These are phyloP conservation scores for Forbesichthys agassizii DNA, from an alignment of 2,113 vertebrate genomes.

Conservation along the genomic window DNA sequence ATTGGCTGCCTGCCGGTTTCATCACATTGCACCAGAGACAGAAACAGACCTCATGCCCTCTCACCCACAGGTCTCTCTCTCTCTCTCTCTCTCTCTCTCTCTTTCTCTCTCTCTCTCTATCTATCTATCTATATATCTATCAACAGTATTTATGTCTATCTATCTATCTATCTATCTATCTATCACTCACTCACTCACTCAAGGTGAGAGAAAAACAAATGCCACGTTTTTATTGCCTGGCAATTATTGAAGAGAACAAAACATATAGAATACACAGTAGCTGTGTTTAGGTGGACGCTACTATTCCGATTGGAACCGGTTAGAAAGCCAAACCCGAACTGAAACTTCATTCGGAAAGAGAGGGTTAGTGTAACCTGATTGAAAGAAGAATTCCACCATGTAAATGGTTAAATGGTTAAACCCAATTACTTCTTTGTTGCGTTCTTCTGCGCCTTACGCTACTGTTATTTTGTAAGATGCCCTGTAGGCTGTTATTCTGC, in stretches of 20 bases:
- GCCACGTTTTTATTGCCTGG: slow-evolving; percentile 62
- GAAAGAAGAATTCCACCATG: too few relatives aligned
- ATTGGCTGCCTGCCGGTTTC: slow-evolving; percentile 20
- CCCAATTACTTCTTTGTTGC: too few relatives aligned
- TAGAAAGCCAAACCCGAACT: too few relatives aligned
- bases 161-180: neutral
- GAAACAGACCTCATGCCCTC: slow-evolving; percentile 67
- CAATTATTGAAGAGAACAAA: slow-evolving; percentile 62
- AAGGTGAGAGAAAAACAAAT: slow-evolving; percentile 42
- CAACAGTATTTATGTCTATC: neutral
- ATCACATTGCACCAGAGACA: slow-evolving; percentile 17
- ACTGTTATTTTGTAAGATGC: too few relatives aligned
- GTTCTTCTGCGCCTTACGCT: too few relatives aligned
- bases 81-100: slow-evolving; percentile 23
- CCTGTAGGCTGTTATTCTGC: too few relatives aligned
- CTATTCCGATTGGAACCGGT: too few relatives aligned
- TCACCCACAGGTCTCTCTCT: slow-evolving; percentile 59
- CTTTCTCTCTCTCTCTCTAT: slow-evolving; percentile 9
- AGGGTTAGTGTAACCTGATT: too few relatives aligned
- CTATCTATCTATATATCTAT: neutral
- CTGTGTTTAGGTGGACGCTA: too few relatives aligned
- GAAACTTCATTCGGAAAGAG: too few relatives aligned
- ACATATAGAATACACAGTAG: slow-evolving; percentile 9
- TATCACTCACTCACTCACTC: slow-evolving; percentile 27
- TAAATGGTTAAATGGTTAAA: too few relatives aligned